Conservation (phyloP, 2,113 vertebrate species). For the Mola mola region DNA sequence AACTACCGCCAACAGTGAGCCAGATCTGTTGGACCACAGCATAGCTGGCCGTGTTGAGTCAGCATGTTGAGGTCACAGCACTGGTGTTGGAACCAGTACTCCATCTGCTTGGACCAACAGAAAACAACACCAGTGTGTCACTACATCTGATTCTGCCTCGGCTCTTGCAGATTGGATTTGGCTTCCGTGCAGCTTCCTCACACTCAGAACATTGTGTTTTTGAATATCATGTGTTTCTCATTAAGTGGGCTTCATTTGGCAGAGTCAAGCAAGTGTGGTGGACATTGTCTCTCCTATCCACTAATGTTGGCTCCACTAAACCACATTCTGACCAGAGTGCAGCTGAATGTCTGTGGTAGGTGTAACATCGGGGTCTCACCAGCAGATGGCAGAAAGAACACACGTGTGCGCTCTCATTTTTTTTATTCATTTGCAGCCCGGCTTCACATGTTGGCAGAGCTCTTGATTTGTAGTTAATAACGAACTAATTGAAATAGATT, state of each 20-base stretch:
- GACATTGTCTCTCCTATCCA: neutral
- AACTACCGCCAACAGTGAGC: slow-evolving; percentile 25
- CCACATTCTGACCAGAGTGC: neutral
- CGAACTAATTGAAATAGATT: slow-evolving; percentile 21
- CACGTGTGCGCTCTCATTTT: neutral
- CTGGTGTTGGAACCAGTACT: slow-evolving; percentile 56
- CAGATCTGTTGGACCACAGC: slow-evolving; percentile 48
- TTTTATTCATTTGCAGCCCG: neutral
- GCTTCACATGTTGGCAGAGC: slow-evolving; percentile 16
- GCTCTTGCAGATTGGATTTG: slow-evolving; percentile 23
- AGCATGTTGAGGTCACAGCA: slow-evolving; percentile 60
- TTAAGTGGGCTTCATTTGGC: slow-evolving; percentile 33
- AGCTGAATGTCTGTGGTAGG: neutral
- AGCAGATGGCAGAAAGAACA: slow-evolving; percentile 74
- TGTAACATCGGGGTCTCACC: slow-evolving; percentile 42
- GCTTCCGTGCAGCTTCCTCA: slow-evolving; percentile 21
- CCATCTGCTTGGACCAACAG: slow-evolving; percentile 43
- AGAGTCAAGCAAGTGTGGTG: slow-evolving; percentile 1
- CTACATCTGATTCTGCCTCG: slow-evolving; percentile 44
- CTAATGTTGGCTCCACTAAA: slow-evolving; percentile 1
- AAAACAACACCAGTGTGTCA: slow-evolving; percentile 33
- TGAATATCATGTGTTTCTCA: slow-evolving; percentile 35
- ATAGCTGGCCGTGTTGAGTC: slow-evolving; percentile 52
- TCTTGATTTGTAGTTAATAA: slow-evolving; percentile 16
- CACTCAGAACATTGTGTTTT: slow-evolving; percentile 39